Evolutionary conservation across 2,797 vertebrate species (phyloP).

Genomic region (Clarias laeviceps): DNA sequence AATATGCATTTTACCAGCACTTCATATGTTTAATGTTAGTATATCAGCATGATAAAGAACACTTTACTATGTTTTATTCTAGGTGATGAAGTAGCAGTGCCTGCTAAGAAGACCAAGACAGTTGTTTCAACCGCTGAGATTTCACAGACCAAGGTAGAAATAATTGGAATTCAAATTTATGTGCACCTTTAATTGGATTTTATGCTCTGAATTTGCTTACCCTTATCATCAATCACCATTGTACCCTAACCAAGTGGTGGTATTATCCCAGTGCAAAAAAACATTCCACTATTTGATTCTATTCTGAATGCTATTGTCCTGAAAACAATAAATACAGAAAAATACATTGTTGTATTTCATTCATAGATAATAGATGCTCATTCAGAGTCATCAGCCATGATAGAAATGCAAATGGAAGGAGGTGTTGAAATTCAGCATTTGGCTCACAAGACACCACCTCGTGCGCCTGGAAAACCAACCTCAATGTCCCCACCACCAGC

Average conservation of each 20-base stretch:
- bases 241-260: not conserved
- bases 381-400: slow-evolving; percentile 78
- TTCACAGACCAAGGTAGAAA: slow-evolving; percentile 85
- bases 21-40: not conserved
- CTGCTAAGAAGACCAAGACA: slow-evolving; percentile 94
- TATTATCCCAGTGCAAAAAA: not conserved
- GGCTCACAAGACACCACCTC: slow-evolving; percentile 92
- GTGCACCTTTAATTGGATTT: not conserved
- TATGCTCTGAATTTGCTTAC: not conserved
- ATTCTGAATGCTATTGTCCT: not conserved
- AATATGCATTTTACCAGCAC: not conserved
- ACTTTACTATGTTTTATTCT: slow-evolving; percentile 15
- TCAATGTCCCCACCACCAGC: slow-evolving; percentile 88
- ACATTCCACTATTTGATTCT: not conserved
- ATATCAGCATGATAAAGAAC: not conserved
- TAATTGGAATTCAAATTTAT: slow-evolving; percentile 58
- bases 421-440: slow-evolving; percentile 79
- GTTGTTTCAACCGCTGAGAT: slow-evolving; percentile 91
- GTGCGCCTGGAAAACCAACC: slow-evolving; percentile 88
- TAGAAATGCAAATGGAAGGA: slow-evolving; percentile 81
- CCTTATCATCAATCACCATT: not conserved
- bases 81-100: slow-evolving; percentile 86
- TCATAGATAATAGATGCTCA: slow-evolving; percentile 83
- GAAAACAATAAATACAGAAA: not conserved
- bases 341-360: slow-evolving; percentile 28